Evolutionary conservation across 2,888 invertebrate genomes (phyloP), one percentile per base, ranked within the genome.

Genomic region (Drosophila silvestris): DNA sequence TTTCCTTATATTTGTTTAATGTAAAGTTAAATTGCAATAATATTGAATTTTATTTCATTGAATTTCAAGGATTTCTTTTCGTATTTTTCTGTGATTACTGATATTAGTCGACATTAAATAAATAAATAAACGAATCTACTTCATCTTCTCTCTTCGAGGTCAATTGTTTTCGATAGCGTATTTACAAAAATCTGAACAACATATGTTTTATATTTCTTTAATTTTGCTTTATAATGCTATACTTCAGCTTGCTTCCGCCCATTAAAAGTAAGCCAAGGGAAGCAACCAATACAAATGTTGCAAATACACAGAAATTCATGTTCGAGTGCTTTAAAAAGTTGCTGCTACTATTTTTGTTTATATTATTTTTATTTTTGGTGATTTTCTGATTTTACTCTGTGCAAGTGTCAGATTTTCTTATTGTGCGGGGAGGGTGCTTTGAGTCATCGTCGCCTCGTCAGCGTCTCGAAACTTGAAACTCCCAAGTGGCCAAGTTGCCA

Each of bases 401-500:
- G 58, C 47, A 58, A 62, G 50, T 68, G 53, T 58, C 50, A 51
- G 50, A 22, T 66, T 53, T 58, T 58, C 47, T 47, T 19, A 5
- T 35, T 14, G 3, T 57, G 28, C 28, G 12, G n/a, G 30, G 7
- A 1, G n/a, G 44, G 26, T 44, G 60, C 57, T 54, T 58, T 74
- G 61, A 52, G 80, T 70, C 81, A 71, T 76, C 71, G 71, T 70
- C 63, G 63, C 53, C 51, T 39, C 63, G 28, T 70, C 75, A 68
- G 58, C 68, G 68, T 73, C 66, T 73, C 54, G 41, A 64, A 71
- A 70, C 70, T 58, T 28, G 61, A 66, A 80, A 63, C 62, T 79
- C 78, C 81, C 78, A 69, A 81, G 78, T 79, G 78, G 72, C 61
- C 37, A 39, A 69, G 47, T 62, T 53, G 52, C 35, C 28, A 28